phyloP scores from a whole-genome alignment of 2,888 invertebrate species.

The Perizoma flavofasciatum region DNA sequence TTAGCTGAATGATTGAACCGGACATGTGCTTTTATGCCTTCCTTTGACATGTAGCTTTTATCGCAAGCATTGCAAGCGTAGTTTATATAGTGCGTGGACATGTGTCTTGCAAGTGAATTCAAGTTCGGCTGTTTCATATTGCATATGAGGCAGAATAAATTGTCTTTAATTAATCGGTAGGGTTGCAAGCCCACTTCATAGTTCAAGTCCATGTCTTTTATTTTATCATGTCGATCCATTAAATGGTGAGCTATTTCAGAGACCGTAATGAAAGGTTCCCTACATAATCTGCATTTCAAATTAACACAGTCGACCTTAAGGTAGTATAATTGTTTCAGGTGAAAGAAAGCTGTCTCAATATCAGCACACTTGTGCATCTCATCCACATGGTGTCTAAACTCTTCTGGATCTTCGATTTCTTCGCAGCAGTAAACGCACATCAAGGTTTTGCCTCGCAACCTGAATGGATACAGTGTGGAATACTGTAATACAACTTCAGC shows the following conservation, averaged over 20 bases:
- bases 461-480: constrained; percentile 75
- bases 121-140: constrained; percentile 26
- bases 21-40: constrained; percentile 22
- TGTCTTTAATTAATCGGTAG: constrained; percentile 28
- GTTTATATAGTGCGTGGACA: constrained; percentile 40
- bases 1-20: constrained; percentile 26
- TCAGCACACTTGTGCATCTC: constrained; percentile 53
- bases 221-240: constrained; percentile 44
- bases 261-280: constrained; percentile 43
- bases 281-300: constrained; percentile 58
- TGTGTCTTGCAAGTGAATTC: constrained; percentile 42
- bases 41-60: constrained; percentile 24
- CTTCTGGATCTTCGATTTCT: constrained; percentile 58
- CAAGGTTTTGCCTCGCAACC: constrained; percentile 65
- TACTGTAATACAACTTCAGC: constrained; percentile 71
- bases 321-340: constrained; percentile 23
- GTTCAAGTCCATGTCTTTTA: constrained; percentile 16
- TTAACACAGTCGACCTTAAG: constrained; percentile 63
- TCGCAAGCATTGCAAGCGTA: constrained; percentile 42
- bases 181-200: constrained; percentile 32
- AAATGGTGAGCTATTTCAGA: constrained; percentile 51
- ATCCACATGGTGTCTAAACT: constrained; percentile 61
- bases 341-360: constrained; percentile 51
- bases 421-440: constrained; percentile 75
- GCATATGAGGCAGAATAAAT: constrained; percentile 30